Evolutionary conservation across 1,140 invertebrate species (phyloP).

Genomic region (Drosophila kurseongensis): DNA sequence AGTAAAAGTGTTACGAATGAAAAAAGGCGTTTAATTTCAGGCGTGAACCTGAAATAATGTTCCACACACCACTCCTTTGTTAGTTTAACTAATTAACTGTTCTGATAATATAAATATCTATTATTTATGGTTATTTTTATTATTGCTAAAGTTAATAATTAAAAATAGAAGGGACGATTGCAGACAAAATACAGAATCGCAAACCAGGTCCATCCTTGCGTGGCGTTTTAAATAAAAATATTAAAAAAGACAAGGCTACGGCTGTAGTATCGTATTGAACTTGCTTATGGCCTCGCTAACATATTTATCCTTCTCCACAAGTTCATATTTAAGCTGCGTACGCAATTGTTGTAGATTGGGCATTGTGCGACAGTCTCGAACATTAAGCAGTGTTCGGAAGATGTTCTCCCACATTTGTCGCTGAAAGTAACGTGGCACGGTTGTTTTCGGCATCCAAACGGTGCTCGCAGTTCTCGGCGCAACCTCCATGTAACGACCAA

Average conservation of each 20-base stretch:
- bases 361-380: conserved; percentile 89
- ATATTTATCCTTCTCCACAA: conserved; percentile 85
- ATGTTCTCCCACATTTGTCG: conserved; percentile 88
- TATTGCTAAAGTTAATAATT: too few relatives aligned
- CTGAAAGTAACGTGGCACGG: conserved; percentile 87
- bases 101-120: too few relatives aligned
- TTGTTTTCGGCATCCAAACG: conserved; percentile 73
- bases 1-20: too few relatives aligned
- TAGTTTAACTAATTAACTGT: too few relatives aligned
- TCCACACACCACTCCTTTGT: too few relatives aligned
- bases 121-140: too few relatives aligned
- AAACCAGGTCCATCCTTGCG: too few relatives aligned
- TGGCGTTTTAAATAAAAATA: too few relatives aligned
- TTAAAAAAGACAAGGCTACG: background rate
- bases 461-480: conserved; percentile 85
- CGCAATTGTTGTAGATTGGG: conserved; percentile 88
- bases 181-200: too few relatives aligned
- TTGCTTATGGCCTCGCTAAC: conserved; percentile 59
- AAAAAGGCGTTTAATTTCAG: too few relatives aligned
- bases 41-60: too few relatives aligned
- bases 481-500: conserved; percentile 95
- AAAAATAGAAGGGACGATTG: too few relatives aligned
- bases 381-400: conserved; percentile 88
- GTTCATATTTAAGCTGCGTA: conserved; percentile 87
- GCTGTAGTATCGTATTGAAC: conserved; percentile 55